Percentiles rank a stretch among this genome's conserved stretches.
phyloP scores from a whole-genome alignment of 2,113 vertebrate genomes.

The Syngnathoides biaculeatus region DNA sequence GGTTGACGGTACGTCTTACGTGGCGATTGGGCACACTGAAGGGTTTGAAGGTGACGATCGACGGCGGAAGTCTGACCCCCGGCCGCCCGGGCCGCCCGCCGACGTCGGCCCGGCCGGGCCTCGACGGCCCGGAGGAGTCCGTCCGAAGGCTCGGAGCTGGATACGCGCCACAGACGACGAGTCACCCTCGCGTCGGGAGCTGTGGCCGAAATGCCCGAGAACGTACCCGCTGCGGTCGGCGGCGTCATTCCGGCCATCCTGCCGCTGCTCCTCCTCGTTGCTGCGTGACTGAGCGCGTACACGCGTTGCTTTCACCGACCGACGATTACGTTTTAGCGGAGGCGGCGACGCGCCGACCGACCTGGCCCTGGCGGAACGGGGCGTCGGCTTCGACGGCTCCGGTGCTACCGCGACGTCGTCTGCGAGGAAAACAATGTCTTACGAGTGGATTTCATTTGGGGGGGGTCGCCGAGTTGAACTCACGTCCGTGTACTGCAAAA shows the following conservation, averaged over 20 bases:
- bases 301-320: neutral
- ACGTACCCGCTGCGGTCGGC: conserved; percentile 41
- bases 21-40: conserved; percentile 69
- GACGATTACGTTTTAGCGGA: neutral
- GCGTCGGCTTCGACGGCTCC: conserved; percentile 37
- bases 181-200: neutral
- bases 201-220: neutral
- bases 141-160: conserved; percentile 37
- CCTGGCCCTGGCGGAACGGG: conserved; percentile 13
- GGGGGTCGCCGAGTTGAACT: too few species aligned
- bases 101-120: conserved; percentile 64
- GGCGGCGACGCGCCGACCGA: neutral
- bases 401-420: conserved; percentile 25
- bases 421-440: conserved; percentile 13
- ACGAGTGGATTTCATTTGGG: neutral
- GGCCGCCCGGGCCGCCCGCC: conserved; percentile 72
- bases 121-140: neutral
- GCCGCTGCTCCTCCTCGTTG: conserved; percentile 25
- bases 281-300: conserved; percentile 19
- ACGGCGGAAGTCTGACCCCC: conserved; percentile 72
- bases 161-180: neutral
- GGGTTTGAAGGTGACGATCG: conserved; percentile 69
- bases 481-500: too few species aligned
- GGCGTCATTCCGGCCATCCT: conserved; percentile 17
- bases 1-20: conserved; percentile 49